Percentiles rank a stretch among this genome's conserved stretches.
phyloP scores from a whole-genome alignment of 2,113 vertebrate species.

The Mugil cephalus region DNA sequence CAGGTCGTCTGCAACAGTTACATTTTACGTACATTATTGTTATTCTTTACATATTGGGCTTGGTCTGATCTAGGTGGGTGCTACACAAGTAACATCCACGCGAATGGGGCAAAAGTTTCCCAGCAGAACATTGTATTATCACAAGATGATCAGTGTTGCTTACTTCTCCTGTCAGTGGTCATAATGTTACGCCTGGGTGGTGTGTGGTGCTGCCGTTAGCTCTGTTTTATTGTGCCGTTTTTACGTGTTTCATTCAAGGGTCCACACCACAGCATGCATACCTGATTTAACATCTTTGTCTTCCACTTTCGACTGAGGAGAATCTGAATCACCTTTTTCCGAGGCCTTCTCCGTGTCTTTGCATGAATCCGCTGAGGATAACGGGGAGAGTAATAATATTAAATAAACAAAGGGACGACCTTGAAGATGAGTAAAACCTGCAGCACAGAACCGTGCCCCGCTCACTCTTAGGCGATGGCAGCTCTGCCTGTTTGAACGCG shows the following conservation, averaged over 20 bases:
- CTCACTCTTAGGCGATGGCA: slow-evolving; percentile 73
- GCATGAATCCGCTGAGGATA: slow-evolving; percentile 80
- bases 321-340: slow-evolving; percentile 85
- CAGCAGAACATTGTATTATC: too few relatives aligned
- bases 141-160: too few relatives aligned
- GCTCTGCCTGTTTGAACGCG: slow-evolving; percentile 67
- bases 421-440: slow-evolving; percentile 4
- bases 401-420: slow-evolving; percentile 15
- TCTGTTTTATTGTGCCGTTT: background rate
- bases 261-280: slow-evolving; percentile 46
- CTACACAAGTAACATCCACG: too few relatives aligned
- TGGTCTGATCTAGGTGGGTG: too few relatives aligned
- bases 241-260: slow-evolving; percentile 1
- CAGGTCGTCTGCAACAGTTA: slow-evolving; percentile 79
- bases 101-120: too few relatives aligned
- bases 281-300: slow-evolving; percentile 89
- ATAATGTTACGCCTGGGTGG: too few relatives aligned
- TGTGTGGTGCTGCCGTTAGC: too few relatives aligned
- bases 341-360: slow-evolving; percentile 84
- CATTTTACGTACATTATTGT: background rate
- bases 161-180: too few relatives aligned
- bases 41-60: too few relatives aligned
- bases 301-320: slow-evolving; percentile 80
- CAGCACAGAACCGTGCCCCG: background rate
- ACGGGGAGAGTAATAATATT: slow-evolving; percentile 1